These are phyloP conservation scores for Tetramorium alpestre DNA, from an alignment of 1,140 invertebrate genomes.

Conservation along the genomic window DNA sequence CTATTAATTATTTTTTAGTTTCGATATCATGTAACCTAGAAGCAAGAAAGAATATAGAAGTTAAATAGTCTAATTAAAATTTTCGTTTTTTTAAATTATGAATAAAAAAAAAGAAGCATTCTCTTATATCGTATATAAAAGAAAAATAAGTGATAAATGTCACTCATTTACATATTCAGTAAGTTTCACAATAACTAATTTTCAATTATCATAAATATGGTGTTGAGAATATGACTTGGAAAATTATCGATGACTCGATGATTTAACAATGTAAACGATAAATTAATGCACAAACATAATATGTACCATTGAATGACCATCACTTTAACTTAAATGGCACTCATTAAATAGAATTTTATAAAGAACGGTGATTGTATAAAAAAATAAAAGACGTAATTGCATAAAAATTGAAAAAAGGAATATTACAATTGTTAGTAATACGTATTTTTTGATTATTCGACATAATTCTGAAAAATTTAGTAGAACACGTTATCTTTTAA, in stretches of 20 bases:
- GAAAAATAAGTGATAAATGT: not conserved
- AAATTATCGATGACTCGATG: too few species aligned
- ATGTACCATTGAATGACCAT: constrained; percentile 53
- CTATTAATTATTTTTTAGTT: constrained; percentile 25
- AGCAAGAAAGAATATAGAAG: not conserved
- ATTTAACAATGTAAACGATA: not conserved
- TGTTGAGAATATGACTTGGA: not conserved
- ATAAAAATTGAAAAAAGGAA: not conserved
- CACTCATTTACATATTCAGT: not conserved
- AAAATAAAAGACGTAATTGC: not conserved
- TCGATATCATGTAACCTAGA: not conserved
- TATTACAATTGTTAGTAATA: constrained; percentile 72
- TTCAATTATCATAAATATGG: too few species aligned
- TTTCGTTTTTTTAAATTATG: not conserved
- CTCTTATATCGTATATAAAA: not conserved
- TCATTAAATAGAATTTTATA: constrained; percentile 68
- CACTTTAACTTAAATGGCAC: constrained; percentile 80
- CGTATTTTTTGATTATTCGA: constrained; percentile 73
- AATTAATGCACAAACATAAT: constrained; percentile 28
- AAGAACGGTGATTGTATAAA: not conserved
- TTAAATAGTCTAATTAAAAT: not conserved
- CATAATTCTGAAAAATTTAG: constrained; percentile 29
- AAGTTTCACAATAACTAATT: not conserved
- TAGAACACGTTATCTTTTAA: not conserved
- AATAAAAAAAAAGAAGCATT: not conserved